A percentile compares a stretch with the other conserved stretches of the same genome.
These are phyloP conservation scores for Asobara japonica DNA, from an alignment of 1,140 invertebrate species.

Conservation along the genomic window DNA sequence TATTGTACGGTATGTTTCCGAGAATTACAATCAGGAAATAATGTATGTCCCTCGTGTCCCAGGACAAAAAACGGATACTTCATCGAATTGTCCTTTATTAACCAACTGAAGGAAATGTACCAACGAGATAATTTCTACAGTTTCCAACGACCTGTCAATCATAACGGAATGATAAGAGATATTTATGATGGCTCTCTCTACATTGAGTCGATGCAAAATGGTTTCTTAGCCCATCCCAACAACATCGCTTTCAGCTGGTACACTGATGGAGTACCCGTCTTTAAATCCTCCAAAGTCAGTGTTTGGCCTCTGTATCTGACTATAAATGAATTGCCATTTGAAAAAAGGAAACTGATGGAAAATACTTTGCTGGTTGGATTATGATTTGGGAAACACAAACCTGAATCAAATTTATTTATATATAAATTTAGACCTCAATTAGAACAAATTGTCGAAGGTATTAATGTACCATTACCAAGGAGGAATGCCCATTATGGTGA, in stretches of 20 bases:
- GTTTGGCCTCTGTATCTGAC: constrained; percentile 10
- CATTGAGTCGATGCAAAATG: neutral
- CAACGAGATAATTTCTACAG: constrained; percentile 26
- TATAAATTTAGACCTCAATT: neutral
- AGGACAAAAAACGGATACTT: constrained; percentile 14
- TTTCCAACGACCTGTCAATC: neutral
- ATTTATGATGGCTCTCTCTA: constrained; percentile 24
- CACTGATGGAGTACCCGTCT: constrained; percentile 18
- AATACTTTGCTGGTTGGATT: neutral
- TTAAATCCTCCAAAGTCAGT: constrained; percentile 5
- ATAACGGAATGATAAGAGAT: neutral
- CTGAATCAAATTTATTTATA: neutral
- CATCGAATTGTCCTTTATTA: too few relatives aligned
- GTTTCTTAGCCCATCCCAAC: neutral
- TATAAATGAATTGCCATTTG: constrained; percentile 29
- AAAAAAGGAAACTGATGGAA: constrained; percentile 16
- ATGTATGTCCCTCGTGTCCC: neutral
- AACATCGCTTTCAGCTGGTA: constrained; percentile 24
- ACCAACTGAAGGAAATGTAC: constrained; percentile 32
- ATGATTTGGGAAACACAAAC: constrained; percentile 24
- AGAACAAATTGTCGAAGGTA: neutral
- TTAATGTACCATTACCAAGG: neutral
- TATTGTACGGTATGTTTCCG: neutral
- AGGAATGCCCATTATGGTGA: neutral
- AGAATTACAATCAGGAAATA: neutral